Evolutionary conservation across 2,888 invertebrate species (phyloP).

Genomic region (Carabus problematicus): DNA sequence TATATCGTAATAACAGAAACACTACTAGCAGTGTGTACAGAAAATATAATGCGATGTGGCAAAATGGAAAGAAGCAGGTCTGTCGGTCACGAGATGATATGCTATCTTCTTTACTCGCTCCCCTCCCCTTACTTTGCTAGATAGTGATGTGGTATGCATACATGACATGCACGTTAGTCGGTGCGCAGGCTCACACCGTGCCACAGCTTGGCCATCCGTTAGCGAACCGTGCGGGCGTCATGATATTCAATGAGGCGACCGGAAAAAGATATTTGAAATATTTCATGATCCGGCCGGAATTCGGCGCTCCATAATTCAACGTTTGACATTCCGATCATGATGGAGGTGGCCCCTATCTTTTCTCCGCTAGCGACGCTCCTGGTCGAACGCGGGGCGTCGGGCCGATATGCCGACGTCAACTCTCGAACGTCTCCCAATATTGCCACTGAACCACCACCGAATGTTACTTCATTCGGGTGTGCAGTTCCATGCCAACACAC

Average conservation of each 20-base stretch:
- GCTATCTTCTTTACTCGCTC: too few species aligned
- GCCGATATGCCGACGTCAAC: background rate
- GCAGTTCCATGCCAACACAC: background rate
- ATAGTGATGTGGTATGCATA: background rate
- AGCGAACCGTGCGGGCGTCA: slow-evolving; percentile 43
- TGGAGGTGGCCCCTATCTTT: slow-evolving; percentile 33
- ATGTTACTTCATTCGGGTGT: slow-evolving; percentile 8
- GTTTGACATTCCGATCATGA: slow-evolving; percentile 46
- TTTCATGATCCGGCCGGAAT: slow-evolving; percentile 46
- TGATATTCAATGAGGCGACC: slow-evolving; percentile 49
- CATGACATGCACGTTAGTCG: slow-evolving; percentile 4
- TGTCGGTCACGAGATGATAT: too few species aligned
- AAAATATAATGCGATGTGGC: too few species aligned
- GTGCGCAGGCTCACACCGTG: background rate
- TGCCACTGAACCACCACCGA: background rate
- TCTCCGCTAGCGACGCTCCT: background rate
- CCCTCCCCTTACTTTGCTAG: too few species aligned
- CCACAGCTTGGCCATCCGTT: background rate
- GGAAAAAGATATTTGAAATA: slow-evolving; percentile 50
- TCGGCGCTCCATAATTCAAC: slow-evolving; percentile 47
- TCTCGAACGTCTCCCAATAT: slow-evolving; percentile 9
- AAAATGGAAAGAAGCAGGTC: too few species aligned
- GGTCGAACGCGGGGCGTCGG: background rate
- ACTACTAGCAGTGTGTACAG: background rate
- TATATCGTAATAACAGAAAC: background rate